Evolutionary conservation across 2,113 vertebrate genomes (phyloP).

Genomic region (Acanthisitta chloris): DNA sequence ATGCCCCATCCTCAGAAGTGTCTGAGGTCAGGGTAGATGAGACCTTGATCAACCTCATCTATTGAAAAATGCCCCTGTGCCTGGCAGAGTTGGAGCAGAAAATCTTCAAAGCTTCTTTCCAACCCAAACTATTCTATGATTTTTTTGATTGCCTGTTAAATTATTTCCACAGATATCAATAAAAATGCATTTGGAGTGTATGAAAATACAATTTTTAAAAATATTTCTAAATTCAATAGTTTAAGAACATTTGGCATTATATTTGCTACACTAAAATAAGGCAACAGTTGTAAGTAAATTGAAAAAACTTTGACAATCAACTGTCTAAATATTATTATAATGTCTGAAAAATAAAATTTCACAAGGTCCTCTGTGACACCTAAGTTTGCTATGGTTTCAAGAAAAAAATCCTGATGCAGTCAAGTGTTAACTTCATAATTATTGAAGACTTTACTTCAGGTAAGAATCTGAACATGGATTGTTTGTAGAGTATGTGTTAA

Average conservation of each 20-base stretch:
- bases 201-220: neutral
- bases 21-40: neutral
- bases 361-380: neutral
- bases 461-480: neutral
- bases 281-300: neutral
- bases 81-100: neutral
- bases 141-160: neutral
- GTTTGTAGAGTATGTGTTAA: neutral
- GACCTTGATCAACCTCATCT: neutral
- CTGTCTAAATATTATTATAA: neutral
- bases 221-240: neutral
- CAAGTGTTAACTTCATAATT: neutral
- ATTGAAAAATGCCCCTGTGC: neutral
- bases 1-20: neutral
- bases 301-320: neutral
- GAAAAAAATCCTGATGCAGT: neutral
- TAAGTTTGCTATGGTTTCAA: neutral
- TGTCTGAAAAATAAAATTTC: neutral
- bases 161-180: neutral
- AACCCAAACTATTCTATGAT: neutral
- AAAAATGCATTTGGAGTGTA: neutral
- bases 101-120: neutral
- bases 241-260: neutral
- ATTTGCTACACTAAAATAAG: neutral
- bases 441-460: neutral